Evolutionary conservation across 2,888 invertebrate genomes (phyloP).

Genomic region (Augiades crinisus): DNA sequence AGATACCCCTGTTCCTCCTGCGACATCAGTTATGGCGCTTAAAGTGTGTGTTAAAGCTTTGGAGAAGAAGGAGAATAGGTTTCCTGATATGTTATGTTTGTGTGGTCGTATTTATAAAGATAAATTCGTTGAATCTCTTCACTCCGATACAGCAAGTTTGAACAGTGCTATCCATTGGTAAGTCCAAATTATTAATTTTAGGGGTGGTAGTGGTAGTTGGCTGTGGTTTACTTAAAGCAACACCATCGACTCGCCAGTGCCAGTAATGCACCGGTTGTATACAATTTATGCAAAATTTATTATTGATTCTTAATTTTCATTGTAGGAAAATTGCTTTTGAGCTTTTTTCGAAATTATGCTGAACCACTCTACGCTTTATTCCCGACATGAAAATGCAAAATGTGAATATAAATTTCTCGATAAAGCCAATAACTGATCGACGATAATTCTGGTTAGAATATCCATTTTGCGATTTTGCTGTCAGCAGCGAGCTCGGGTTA

Average conservation of each 20-base stretch:
- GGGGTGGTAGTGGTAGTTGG: too few relatives aligned
- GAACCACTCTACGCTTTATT: not conserved
- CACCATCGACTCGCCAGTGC: too few relatives aligned
- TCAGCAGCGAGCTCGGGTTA: too few relatives aligned
- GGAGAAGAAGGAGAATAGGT: conserved; percentile 95
- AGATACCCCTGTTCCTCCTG: too few relatives aligned
- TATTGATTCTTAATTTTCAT: too few relatives aligned
- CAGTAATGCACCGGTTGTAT: too few relatives aligned
- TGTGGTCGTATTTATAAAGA: conserved; percentile 99
- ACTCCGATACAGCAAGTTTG: conserved; percentile 92
- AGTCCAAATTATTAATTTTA: too few relatives aligned
- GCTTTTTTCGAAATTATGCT: too few relatives aligned
- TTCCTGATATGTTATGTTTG: conserved; percentile 98
- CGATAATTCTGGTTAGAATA: not conserved
- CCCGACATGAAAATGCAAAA: conserved; percentile 1
- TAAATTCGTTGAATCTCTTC: conserved; percentile 97
- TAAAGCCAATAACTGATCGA: not conserved
- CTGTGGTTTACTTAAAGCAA: too few relatives aligned
- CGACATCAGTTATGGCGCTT: too few relatives aligned
- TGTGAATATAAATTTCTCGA: conserved; percentile 2
- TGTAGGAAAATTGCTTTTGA: too few relatives aligned
- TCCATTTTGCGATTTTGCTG: not conserved
- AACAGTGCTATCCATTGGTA: conserved; percentile 96
- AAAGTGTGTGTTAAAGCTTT: conserved; percentile 95
- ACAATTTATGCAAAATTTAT: too few relatives aligned